phyloP scores from a whole-genome alignment of 2,888 invertebrate species.

The Harpalus rufipes region DNA sequence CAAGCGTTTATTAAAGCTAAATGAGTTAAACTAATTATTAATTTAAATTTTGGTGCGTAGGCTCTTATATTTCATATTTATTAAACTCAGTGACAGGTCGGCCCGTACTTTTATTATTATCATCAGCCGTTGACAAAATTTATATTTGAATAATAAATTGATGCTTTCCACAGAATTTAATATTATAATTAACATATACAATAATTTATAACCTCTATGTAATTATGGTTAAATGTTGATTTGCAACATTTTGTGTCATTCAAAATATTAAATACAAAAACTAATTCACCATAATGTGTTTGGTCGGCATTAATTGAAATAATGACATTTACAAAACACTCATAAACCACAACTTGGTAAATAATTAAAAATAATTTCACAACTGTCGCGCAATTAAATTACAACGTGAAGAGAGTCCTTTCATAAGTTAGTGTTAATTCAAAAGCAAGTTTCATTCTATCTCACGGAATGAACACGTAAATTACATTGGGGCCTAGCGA shows the following conservation, averaged over 20 bases:
- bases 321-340: slow-evolving; percentile 30
- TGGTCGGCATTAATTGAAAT: slow-evolving; percentile 16
- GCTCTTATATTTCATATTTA: slow-evolving; percentile 1
- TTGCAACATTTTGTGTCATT: slow-evolving; percentile 27
- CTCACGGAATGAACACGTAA: slow-evolving; percentile 52
- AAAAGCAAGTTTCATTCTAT: slow-evolving; percentile 42
- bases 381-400: slow-evolving; percentile 1
- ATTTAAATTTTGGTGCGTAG: neutral
- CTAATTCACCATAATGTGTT: slow-evolving; percentile 11
- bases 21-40: slow-evolving; percentile 1
- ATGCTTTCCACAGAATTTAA: slow-evolving; percentile 29
- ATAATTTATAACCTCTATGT: slow-evolving; percentile 25
- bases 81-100: neutral
- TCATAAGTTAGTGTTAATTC: slow-evolving; percentile 32
- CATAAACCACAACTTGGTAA: neutral
- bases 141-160: slow-evolving; percentile 34
- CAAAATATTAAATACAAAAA: slow-evolving; percentile 35
- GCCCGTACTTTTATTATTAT: neutral
- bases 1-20: neutral
- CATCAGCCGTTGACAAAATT: slow-evolving; percentile 36
- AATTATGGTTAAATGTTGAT: slow-evolving; percentile 25
- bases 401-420: slow-evolving; percentile 9
- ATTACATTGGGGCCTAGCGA: slow-evolving; percentile 34
- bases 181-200: slow-evolving; percentile 34
- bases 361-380: slow-evolving; percentile 29